These are phyloP conservation scores for Eilema sororculum DNA, from an alignment of 2,888 invertebrate species.

Conservation along the genomic window DNA sequence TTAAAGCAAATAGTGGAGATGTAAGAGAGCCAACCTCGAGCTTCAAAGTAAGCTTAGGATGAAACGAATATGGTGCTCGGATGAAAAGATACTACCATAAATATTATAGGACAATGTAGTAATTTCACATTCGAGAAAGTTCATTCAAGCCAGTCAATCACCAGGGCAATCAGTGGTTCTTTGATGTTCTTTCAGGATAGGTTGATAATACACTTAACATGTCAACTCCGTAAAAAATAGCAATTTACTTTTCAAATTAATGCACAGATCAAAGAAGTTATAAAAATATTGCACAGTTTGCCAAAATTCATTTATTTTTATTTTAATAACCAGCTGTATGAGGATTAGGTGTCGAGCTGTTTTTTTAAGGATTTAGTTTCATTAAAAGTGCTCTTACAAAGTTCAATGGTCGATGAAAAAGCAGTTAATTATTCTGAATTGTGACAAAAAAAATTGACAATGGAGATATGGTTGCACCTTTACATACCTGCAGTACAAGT, in stretches of 20 bases:
- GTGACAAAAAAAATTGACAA: too few relatives aligned
- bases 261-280: not conserved
- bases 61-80: too few relatives aligned
- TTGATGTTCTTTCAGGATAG: not conserved
- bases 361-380: not conserved
- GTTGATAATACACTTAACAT: not conserved
- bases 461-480: too few relatives aligned
- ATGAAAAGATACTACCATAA: too few relatives aligned
- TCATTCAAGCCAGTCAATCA: not conserved
- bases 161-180: not conserved
- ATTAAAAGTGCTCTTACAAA: not conserved
- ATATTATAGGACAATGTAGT: too few relatives aligned
- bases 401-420: not conserved
- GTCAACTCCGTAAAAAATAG: not conserved
- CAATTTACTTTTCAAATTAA: not conserved
- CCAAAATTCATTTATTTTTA: conserved; percentile 6
- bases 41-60: too few relatives aligned
- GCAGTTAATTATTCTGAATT: not conserved
- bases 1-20: too few relatives aligned
- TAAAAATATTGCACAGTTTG: not conserved
- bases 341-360: not conserved
- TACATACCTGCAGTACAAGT: too few relatives aligned
- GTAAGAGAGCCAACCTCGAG: too few relatives aligned
- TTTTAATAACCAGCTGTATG: not conserved
- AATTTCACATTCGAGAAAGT: too few relatives aligned